phyloP scores from a whole-genome alignment of 2,888 invertebrate species.

The Hirtodrosophila cameraria region DNA sequence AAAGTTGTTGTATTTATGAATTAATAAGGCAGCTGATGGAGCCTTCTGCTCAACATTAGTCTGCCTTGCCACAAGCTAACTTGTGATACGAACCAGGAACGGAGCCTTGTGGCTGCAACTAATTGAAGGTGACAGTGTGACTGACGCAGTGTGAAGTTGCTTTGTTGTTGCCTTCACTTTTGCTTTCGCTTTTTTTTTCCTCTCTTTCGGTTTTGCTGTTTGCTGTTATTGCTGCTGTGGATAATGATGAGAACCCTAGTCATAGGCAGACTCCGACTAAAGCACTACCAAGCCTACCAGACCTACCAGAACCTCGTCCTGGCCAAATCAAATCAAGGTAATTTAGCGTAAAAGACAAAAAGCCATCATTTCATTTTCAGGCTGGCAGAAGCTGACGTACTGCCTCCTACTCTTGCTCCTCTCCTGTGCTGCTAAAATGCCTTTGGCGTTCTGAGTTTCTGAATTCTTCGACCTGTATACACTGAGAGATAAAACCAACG shows the following conservation, averaged over 20 bases:
- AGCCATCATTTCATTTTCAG: slow-evolving; percentile 69
- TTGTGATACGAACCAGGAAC: no score
- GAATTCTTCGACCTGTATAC: no score
- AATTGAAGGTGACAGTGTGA: slow-evolving; percentile 72
- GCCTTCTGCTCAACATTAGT: slow-evolving; percentile 53
- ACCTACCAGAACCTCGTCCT: slow-evolving; percentile 19
- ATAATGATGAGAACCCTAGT: slow-evolving; percentile 30
- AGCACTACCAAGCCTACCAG: no score
- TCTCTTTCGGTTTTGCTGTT: no score
- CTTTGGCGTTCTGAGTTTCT: background rate
- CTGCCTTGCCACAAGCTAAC: slow-evolving; percentile 27
- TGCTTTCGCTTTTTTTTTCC: no score
- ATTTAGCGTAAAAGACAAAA: slow-evolving; percentile 79
- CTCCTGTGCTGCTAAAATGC: background rate
- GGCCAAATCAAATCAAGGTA: slow-evolving; percentile 77
- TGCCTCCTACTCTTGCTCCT: no score
- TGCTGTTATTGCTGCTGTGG: slow-evolving; percentile 12
- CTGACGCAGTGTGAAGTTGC: slow-evolving; percentile 33
- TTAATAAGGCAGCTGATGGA: slow-evolving; percentile 70
- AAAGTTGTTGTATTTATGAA: slow-evolving; percentile 57
- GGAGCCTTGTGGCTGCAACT: slow-evolving; percentile 52
- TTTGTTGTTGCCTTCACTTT: no score
- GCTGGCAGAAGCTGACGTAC: slow-evolving; percentile 24
- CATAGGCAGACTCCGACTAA: background rate
- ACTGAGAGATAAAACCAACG: no score